phyloP scores from a whole-genome alignment of 2,113 vertebrate species.

The Cyanoliseus patagonus region DNA sequence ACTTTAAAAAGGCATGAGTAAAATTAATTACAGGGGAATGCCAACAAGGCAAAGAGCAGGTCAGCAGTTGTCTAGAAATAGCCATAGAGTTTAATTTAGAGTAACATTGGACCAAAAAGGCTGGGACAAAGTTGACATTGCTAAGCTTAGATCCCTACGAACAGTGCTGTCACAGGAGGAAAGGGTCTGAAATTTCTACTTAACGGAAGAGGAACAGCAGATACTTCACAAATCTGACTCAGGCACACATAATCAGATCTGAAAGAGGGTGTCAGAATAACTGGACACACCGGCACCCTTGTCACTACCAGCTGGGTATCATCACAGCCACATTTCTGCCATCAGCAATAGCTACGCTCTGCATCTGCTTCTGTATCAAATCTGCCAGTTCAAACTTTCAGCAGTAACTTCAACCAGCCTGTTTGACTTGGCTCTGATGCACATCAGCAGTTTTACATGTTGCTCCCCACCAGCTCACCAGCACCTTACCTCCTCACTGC shows the following conservation, averaged over 20 bases:
- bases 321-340: not conserved
- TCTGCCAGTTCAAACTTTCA: not conserved
- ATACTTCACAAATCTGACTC: not conserved
- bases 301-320: not conserved
- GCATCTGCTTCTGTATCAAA: not conserved
- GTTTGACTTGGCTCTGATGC: not conserved
- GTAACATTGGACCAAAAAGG: not conserved
- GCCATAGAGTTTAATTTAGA: not conserved
- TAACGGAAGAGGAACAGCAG: not conserved
- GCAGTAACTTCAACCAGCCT: not conserved
- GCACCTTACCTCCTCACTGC: fast-evolving
- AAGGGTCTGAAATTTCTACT: not conserved
- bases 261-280: not conserved
- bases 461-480: not conserved
- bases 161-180: not conserved
- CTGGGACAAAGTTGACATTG: not conserved
- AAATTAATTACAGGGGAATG: not conserved
- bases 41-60: not conserved
- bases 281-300: not conserved
- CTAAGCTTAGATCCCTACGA: not conserved
- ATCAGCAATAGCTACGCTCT: not conserved
- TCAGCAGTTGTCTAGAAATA: conserved; percentile 34
- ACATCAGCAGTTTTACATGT: not conserved
- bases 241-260: not conserved
- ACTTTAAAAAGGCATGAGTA: not conserved